Percentiles rank a stretch among this genome's conserved stretches.
These are phyloP conservation scores for Thomomys bottae DNA, from an alignment of 2,113 vertebrate species.

Conservation along the genomic window DNA sequence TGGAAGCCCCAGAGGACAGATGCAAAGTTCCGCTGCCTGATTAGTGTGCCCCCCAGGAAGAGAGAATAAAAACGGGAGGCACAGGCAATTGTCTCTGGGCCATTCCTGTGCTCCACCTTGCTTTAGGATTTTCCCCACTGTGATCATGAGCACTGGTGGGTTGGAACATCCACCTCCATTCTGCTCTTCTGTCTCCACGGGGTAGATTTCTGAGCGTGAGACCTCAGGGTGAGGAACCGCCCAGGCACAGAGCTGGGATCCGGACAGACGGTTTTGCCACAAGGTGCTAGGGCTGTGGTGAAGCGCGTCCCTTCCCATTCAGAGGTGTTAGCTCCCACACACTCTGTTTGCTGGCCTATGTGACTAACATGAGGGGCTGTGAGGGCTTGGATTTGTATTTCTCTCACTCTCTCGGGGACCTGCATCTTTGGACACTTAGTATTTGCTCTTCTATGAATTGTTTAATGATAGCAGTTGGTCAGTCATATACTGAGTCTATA, in stretches of 20 bases:
- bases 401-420: not conserved
- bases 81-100: not conserved
- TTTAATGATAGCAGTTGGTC: not conserved
- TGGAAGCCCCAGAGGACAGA: not conserved
- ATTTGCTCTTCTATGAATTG: not conserved
- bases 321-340: not conserved
- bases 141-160: not conserved
- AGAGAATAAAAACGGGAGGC: not conserved
- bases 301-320: not conserved
- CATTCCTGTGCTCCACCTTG: not conserved
- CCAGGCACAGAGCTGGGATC: not conserved
- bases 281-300: not conserved
- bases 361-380: not conserved
- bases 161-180: not conserved
- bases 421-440: slow-evolving; percentile 16
- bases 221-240: not conserved
- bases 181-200: slow-evolving; percentile 9
- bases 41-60: not conserved
- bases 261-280: slow-evolving; percentile 9
- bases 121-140: not conserved
- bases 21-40: not conserved
- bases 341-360: not conserved
- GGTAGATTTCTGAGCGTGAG: not conserved
- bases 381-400: slow-evolving; percentile 48
- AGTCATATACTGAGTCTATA: not conserved